Base-by-base conservation (phyloP, 2,797 vertebrate species). In the Danio albolineatus region DNA sequence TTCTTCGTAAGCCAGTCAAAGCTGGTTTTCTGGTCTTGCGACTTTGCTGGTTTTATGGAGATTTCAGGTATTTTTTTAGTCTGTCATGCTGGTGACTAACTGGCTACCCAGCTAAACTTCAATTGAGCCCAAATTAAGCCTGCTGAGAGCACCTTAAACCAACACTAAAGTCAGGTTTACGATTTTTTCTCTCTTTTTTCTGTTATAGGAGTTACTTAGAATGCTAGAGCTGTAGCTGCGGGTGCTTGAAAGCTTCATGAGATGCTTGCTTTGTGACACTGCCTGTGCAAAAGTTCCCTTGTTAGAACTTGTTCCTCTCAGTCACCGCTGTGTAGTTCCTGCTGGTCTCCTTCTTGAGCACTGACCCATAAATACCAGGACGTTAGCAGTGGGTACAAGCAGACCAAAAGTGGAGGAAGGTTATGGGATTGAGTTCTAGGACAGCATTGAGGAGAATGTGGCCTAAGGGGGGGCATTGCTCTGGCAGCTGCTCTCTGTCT, bases 401-500 rank as follows among this genome's bases (percentile, higher is more conserved):
- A 51, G 48, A 48, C 19, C 56, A 60, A 49, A 59, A 41, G 21
- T 60, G 49, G 43, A 78, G n/a, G 44, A 39, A 46, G 14, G 78
- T 57, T 76, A 62, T 13, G 7, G 53, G 65, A 53, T 78, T 71
- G 71, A 62, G 56, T 80, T 81, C 76, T 78, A 61, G 19, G 46
- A 65, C 62, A 76, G 41, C 65, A 70, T 38, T 74, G 76, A 70
- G 69, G 56, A 74, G 59, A 85, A 53, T 12, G 41, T 78, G 70
- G 64, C 69, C 78, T 65, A 14, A 6, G 66, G 75, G 53, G 61
- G 76, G 19, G 59, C n/a, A 62, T 49, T 8, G 14, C 10, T 61
- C 76, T 56, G 49, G 56, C 72, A 79, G 70, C 76, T 79, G 81
- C 73, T 83, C 19, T 36, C 62, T 75, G 72, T 74, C 77, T 60